These are phyloP conservation scores for Ictidomys tridecemlineatus DNA, from an alignment of 2,113 vertebrate species.

Conservation along the genomic window DNA sequence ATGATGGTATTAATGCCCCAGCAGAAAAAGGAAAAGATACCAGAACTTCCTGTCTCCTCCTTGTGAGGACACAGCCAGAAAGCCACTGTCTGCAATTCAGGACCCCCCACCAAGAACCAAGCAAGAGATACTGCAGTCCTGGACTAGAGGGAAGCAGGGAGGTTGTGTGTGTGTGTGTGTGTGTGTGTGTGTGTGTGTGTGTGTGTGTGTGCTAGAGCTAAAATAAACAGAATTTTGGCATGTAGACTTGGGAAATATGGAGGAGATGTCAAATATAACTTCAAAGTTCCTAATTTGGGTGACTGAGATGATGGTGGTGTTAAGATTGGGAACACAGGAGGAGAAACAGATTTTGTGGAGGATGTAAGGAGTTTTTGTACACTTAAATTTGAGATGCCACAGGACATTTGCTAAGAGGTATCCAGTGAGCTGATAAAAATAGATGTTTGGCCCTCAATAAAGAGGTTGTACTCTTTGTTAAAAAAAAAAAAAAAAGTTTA, in stretches of 20 bases:
- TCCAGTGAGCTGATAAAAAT: slow-evolving; percentile 33
- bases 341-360: slow-evolving; percentile 56
- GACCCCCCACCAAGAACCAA: background rate
- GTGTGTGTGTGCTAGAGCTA: background rate
- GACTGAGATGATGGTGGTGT: background rate
- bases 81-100: background rate
- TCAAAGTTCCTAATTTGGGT: slow-evolving; percentile 35
- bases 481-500: background rate
- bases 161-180: background rate
- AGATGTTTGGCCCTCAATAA: background rate
- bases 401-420: slow-evolving; percentile 21
- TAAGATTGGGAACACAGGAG: slow-evolving; percentile 42
- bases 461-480: background rate
- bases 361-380: background rate
- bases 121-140: background rate
- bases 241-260: slow-evolving; percentile 13
- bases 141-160: background rate
- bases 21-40: background rate
- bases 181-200: background rate
- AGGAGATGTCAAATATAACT: slow-evolving; percentile 1
- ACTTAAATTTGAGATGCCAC: slow-evolving; percentile 12
- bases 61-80: background rate
- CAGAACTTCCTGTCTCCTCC: background rate
- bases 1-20: background rate
- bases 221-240: background rate